Evolutionary conservation across 2,888 invertebrate species (phyloP).

Genomic region (Sussaba pulchella): DNA sequence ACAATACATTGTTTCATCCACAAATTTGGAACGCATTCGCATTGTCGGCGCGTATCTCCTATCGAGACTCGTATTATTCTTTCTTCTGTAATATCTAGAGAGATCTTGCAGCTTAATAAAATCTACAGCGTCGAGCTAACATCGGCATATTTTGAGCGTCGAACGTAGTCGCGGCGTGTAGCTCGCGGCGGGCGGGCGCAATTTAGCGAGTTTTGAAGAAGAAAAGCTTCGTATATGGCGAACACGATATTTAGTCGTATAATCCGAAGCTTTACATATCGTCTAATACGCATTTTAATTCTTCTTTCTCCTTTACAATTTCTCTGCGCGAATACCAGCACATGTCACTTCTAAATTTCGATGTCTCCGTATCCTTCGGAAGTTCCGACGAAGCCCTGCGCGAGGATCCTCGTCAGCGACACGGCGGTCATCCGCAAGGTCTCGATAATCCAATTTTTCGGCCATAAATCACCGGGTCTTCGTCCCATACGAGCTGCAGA

Average conservation of each 20-base stretch:
- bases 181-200: too few relatives aligned
- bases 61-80: neutral
- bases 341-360: constrained; percentile 31
- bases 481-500: too few relatives aligned
- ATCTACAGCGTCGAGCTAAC: constrained; percentile 29
- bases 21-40: neutral
- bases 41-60: constrained; percentile 18
- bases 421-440: constrained; percentile 42
- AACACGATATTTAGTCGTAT: constrained; percentile 19
- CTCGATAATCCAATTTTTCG: constrained; percentile 17
- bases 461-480: constrained; percentile 36
- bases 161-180: constrained; percentile 1
- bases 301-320: neutral
- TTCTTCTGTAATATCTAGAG: constrained; percentile 30
- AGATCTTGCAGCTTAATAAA: constrained; percentile 39
- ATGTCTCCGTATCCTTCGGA: constrained; percentile 24
- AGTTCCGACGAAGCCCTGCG: neutral
- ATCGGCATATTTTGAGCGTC: constrained; percentile 35
- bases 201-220: constrained; percentile 15
- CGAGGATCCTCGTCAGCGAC: constrained; percentile 36
- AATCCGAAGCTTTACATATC: constrained; percentile 7
- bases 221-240: constrained; percentile 8
- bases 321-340: neutral
- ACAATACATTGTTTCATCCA: neutral
- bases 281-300: neutral